phyloP scores from a whole-genome alignment of 2,113 vertebrate species.

The Alexandromys fortis region DNA sequence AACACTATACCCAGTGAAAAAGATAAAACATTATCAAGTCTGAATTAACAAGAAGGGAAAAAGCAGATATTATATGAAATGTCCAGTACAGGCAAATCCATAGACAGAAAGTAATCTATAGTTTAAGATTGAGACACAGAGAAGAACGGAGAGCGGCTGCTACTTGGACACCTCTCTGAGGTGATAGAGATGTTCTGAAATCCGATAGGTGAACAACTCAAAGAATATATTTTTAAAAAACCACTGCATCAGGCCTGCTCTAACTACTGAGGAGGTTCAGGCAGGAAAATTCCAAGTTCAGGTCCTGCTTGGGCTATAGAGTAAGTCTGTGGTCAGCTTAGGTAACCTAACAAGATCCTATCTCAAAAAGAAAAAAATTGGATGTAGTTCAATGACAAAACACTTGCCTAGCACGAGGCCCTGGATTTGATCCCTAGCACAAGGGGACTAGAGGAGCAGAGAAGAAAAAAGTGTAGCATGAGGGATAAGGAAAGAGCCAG shows the following conservation, averaged over 20 bases:
- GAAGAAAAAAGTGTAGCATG: not conserved
- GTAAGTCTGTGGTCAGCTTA: not conserved
- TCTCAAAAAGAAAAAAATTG: not conserved
- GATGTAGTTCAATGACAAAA: not conserved
- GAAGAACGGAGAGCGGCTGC: not conserved
- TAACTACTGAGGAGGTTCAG: not conserved
- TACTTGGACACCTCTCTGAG: not conserved
- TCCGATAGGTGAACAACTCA: not conserved
- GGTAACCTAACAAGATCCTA: not conserved
- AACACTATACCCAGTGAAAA: too few species aligned
- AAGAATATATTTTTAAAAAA: not conserved
- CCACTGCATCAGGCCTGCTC: not conserved
- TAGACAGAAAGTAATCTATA: not conserved
- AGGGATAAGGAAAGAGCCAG: not conserved
- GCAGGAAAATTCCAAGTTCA: not conserved
- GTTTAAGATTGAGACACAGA: not conserved
- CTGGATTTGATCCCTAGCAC: not conserved
- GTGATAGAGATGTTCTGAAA: not conserved
- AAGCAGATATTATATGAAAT: too few species aligned
- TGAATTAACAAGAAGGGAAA: too few species aligned
- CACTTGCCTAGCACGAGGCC: not conserved
- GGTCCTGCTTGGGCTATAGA: not conserved
- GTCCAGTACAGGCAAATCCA: not conserved
- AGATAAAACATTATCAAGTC: too few species aligned
- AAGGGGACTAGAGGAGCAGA: not conserved